These are phyloP conservation scores for Calonectris borealis DNA, from an alignment of 2,113 vertebrate genomes.

Conservation along the genomic window DNA sequence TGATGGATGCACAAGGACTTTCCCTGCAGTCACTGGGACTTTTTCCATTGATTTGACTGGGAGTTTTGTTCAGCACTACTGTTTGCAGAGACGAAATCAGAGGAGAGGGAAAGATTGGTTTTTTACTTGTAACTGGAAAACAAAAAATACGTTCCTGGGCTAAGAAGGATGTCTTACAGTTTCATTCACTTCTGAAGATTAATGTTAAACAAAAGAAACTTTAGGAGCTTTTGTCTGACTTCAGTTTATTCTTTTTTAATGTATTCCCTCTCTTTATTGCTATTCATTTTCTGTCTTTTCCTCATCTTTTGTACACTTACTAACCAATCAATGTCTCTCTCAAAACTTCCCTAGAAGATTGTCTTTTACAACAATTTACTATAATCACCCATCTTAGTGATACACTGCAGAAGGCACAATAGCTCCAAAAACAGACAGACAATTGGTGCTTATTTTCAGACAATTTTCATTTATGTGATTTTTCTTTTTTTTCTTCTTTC, in stretches of 20 bases:
- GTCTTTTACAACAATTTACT: constrained; percentile 45
- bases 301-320: not conserved
- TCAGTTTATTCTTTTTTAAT: not conserved
- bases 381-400: constrained; percentile 34
- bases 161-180: not conserved
- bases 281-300: constrained; percentile 1
- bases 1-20: not conserved
- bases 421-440: constrained; percentile 24
- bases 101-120: not conserved
- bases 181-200: not conserved
- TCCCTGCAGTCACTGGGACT: not conserved
- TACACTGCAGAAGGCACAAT: constrained; percentile 29
- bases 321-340: constrained; percentile 35
- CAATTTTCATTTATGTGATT: constrained; percentile 47
- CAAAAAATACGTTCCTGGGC: not conserved
- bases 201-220: not conserved
- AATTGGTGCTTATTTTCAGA: constrained; percentile 50
- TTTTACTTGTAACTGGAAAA: not conserved
- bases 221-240: not conserved
- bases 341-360: constrained; percentile 18
- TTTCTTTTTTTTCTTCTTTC: not conserved
- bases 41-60: not conserved
- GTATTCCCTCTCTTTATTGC: not conserved
- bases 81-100: not conserved
- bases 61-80: not conserved